Base-by-base conservation (phyloP, 2,113 vertebrate genomes). In the Cairina moschata region DNA sequence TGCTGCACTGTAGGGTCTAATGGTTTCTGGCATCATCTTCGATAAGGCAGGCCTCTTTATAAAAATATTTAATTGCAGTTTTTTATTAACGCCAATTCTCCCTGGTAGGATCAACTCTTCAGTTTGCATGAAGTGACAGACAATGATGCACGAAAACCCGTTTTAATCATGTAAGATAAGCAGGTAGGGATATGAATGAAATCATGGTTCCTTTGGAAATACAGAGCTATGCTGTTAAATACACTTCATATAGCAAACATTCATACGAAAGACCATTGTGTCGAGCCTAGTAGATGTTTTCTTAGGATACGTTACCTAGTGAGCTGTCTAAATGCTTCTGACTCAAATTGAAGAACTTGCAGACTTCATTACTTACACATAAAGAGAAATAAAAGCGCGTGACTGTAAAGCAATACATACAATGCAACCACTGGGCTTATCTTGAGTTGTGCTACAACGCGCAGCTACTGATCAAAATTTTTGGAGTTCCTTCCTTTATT, bases 151-250 rank as follows among this genome's bases (percentile, higher is more conserved):
- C 73, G 83, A 92, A 94, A 88, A 67, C 42, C 71, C 74, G 20
- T 94, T 96, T 87, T 83, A 90, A 77, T 90, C 38, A 6, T 4
- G 23, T 95, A 93, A 93, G 84, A 67, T 97, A 96, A 92, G 31
- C 56, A 81, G 46, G 83, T 87, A 94, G 86, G 79, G 96, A 88
- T 95, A 93, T 88, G 89, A 86, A 93, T 88, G 82, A 95, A 79
- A 86, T 75, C 46, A 31, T 78, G 26, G 78, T 40, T 82, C 82
- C 90, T 83, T 86, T 88, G 77, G 66, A 95, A 95, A 82, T 44
- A 50, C 29, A 88, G 87, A 84, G 21, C 56, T 62, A 17, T 90
- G 72, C 60, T 92, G n/a, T 92, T 93, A 67, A 50, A 28, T 68
- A 66, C 18, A 55, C 26, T 76, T 63, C 52, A 12, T 50, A 34